A percentile compares a stretch with the other conserved stretches of the same genome.
phyloP scores from a whole-genome alignment of 2,888 invertebrate genomes.

The Bellardia pandia region DNA sequence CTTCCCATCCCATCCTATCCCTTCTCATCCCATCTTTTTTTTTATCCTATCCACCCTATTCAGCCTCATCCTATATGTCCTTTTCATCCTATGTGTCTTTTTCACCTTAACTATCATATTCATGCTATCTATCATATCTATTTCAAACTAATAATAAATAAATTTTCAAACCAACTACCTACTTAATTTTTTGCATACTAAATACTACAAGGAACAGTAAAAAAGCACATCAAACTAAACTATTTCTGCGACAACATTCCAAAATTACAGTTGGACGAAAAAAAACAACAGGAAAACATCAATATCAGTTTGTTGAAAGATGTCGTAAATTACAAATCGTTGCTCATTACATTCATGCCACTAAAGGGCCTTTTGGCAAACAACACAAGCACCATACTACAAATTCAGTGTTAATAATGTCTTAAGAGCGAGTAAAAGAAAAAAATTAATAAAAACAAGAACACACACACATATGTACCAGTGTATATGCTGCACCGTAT shows the following conservation, averaged over 20 bases:
- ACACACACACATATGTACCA: background rate
- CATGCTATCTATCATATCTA: no score
- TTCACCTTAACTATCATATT: no score
- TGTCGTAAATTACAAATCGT: constrained; percentile 72
- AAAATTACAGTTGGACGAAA: constrained; percentile 27
- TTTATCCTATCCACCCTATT: no score
- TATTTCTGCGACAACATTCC: constrained; percentile 47
- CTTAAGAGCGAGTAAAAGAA: constrained; percentile 4
- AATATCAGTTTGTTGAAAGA: constrained; percentile 69
- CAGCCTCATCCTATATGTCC: no score
- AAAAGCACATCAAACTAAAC: background rate
- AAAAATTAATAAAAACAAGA: background rate
- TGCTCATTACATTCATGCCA: constrained; percentile 51
- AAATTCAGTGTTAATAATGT: constrained; percentile 53
- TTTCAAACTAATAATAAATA: background rate
- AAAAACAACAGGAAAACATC: constrained; percentile 69
- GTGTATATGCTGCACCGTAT: background rate
- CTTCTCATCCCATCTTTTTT: no score
- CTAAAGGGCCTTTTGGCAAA: constrained; percentile 32
- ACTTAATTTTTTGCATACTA: constrained; percentile 40
- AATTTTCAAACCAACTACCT: constrained; percentile 21
- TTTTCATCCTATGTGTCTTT: no score
- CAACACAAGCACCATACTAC: constrained; percentile 7
- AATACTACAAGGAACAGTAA: background rate
- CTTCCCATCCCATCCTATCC: no score